phyloP scores from a whole-genome alignment of 2,797 vertebrate genomes.

The Odontamblyopus rebecca region DNA sequence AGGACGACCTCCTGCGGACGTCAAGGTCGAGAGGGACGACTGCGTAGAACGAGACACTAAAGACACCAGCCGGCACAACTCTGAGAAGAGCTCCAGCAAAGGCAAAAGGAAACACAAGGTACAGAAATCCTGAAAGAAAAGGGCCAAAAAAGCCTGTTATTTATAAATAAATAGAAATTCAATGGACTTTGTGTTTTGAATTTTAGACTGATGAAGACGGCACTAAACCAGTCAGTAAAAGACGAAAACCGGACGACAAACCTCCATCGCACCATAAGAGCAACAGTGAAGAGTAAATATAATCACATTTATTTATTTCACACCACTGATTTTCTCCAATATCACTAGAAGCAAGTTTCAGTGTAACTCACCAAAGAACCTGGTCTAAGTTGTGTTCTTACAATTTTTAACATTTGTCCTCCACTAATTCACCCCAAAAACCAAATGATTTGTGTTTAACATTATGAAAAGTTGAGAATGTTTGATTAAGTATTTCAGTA shows the following conservation, averaged over 20 bases:
- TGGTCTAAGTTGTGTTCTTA: no score
- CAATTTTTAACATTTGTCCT: no score
- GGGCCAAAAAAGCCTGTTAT: neutral
- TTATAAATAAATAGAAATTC: neutral
- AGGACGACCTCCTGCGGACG: conserved; percentile 82
- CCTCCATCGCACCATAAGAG: conserved; percentile 86
- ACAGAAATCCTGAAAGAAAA: conserved; percentile 23
- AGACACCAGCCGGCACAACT: conserved; percentile 86
- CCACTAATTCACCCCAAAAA: no score
- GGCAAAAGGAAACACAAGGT: conserved; percentile 97
- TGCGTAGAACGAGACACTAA: conserved; percentile 84
- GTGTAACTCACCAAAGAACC: no score
- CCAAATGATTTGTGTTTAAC: no score
- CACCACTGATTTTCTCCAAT: no score
- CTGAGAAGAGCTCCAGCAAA: conserved; percentile 87
- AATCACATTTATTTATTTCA: no score
- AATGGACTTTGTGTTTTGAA: neutral
- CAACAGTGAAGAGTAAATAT: conserved; percentile 91
- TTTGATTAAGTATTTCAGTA: no score
- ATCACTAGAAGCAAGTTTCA: no score
- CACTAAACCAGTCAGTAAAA: conserved; percentile 88
- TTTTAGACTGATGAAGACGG: conserved; percentile 89
- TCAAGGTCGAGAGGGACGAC: conserved; percentile 88
- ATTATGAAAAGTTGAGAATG: no score
- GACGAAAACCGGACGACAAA: conserved; percentile 91